Percentiles rank a stretch among this genome's conserved stretches.
Conservation (phyloP, 2,113 vertebrate genomes). For the Rhea americana region DNA sequence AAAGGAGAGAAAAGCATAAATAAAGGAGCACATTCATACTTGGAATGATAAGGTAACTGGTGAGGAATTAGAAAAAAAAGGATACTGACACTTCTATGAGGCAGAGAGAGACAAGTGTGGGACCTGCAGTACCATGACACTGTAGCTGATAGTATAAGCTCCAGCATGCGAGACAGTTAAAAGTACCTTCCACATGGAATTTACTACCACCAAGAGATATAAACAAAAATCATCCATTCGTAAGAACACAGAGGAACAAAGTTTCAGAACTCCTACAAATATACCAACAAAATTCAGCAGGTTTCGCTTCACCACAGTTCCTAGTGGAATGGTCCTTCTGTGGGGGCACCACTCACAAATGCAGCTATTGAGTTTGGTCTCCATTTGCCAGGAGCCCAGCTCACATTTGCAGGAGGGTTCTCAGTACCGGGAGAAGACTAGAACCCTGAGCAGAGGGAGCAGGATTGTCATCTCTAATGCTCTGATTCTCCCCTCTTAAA, state of each 20-base stretch:
- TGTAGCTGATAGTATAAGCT: neutral
- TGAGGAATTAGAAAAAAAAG: neutral
- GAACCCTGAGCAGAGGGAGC: neutral
- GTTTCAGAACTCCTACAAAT: neutral
- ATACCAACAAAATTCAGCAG: neutral
- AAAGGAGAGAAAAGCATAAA: neutral
- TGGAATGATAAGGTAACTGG: neutral
- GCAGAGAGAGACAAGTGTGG: neutral
- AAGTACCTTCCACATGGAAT: neutral
- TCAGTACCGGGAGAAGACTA: neutral
- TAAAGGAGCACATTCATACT: neutral
- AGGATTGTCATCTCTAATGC: neutral
- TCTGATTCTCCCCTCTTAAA: slow-evolving; percentile 25
- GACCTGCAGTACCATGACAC: neutral
- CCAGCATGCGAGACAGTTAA: neutral
- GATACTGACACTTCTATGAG: neutral
- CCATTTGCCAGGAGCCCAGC: neutral
- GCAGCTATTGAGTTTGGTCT: neutral
- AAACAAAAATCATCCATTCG: neutral
- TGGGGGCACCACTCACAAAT: neutral
- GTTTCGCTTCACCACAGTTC: neutral
- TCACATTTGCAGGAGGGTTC: neutral
- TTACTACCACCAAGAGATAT: neutral
- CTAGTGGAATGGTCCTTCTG: neutral
- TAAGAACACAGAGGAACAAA: neutral